Percentiles rank a stretch among this genome's conserved stretches.
Evolutionary conservation across 2,113 vertebrate species (phyloP).

Genomic region (Scartelaos histophorus): DNA sequence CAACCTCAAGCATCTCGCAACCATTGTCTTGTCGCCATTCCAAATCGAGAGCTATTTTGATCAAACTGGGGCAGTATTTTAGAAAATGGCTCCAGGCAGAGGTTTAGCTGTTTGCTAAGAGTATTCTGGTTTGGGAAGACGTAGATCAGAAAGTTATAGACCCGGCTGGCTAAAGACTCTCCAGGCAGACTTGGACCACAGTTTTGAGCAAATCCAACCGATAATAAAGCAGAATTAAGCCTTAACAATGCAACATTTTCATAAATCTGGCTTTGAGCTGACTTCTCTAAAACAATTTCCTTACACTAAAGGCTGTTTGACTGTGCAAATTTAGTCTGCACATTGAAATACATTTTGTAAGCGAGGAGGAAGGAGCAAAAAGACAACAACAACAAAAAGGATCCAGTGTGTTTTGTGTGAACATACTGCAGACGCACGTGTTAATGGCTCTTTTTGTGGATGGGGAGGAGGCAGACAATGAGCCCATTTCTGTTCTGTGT

Average conservation of each 20-base stretch:
- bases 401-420: not conserved
- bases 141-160: constrained; percentile 29
- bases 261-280: constrained; percentile 5
- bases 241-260: not conserved
- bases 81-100: constrained; percentile 51
- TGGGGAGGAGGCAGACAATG: constrained; percentile 63
- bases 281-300: constrained; percentile 9
- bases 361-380: not conserved
- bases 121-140: constrained; percentile 46
- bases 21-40: constrained; percentile 49
- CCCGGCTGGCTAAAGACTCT: constrained; percentile 18
- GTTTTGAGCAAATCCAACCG: constrained; percentile 13
- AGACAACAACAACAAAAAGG: not conserved
- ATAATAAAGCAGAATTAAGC: not conserved
- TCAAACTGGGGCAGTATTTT: constrained; percentile 42
- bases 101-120: constrained; percentile 34
- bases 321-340: not conserved
- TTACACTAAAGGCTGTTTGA: not conserved
- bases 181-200: constrained; percentile 32
- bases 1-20: constrained; percentile 56
- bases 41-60: constrained; percentile 60
- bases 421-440: constrained; percentile 22
- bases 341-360: not conserved
- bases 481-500: constrained; percentile 66
- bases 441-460: constrained; percentile 54